Evolutionary conservation across 2,888 invertebrate genomes (phyloP).

Genomic region (Odontocolon sp.): DNA sequence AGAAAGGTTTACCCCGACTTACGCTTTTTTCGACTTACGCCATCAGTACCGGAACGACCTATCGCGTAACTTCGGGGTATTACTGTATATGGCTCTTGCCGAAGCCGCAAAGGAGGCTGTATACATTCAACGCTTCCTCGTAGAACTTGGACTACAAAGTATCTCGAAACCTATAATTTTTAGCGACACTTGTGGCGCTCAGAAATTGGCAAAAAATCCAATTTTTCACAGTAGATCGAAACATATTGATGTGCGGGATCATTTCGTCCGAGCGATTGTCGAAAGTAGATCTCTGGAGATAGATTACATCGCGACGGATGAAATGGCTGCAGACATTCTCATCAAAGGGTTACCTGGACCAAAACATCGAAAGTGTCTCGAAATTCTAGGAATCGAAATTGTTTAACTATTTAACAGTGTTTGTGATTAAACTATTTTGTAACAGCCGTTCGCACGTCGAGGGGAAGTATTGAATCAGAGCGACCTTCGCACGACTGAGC

Average conservation of each 20-base stretch:
- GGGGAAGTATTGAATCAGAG: too few species aligned
- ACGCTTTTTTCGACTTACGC: too few species aligned
- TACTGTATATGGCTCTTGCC: conserved; percentile 31
- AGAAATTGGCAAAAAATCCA: conserved; percentile 22
- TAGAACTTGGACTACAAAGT: background rate
- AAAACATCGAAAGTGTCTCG: background rate
- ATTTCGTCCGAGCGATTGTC: conserved; percentile 17
- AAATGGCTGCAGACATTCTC: conserved; percentile 46
- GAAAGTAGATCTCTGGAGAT: background rate
- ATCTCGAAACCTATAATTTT: background rate
- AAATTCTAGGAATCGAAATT: background rate
- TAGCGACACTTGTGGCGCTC: conserved; percentile 45
- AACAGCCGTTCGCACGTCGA: too few species aligned
- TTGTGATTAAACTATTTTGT: too few species aligned
- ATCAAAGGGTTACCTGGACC: conserved; percentile 16
- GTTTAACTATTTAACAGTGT: too few species aligned
- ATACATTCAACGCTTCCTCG: background rate
- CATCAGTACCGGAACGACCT: too few species aligned
- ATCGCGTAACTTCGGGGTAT: too few species aligned
- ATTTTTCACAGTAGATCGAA: conserved; percentile 43
- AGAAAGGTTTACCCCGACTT: too few species aligned
- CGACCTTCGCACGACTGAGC: too few species aligned
- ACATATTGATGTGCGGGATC: conserved; percentile 51
- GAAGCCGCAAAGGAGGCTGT: conserved; percentile 26
- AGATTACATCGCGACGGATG: conserved; percentile 24